A percentile compares a stretch with the other conserved stretches of the same genome.
Conservation (phyloP, 2,113 vertebrate genomes). For the Mobula birostris region DNA sequence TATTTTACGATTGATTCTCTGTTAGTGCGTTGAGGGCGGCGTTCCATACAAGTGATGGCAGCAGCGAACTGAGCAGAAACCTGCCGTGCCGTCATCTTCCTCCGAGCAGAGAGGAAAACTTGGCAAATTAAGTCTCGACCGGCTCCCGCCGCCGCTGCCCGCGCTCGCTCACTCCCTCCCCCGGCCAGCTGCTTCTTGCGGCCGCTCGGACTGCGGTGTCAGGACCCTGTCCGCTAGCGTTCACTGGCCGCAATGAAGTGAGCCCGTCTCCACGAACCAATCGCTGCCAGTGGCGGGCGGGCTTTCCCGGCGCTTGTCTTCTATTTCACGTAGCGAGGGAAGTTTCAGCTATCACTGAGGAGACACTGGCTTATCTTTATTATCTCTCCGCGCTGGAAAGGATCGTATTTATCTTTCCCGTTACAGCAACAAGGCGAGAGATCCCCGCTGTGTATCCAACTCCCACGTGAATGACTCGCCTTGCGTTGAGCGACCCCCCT, state of each 20-base stretch:
- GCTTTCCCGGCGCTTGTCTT: background rate
- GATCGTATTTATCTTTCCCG: background rate
- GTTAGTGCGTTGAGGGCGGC: background rate
- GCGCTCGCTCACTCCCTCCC: no score
- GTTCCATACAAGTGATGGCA: background rate
- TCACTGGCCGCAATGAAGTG: constrained; percentile 3
- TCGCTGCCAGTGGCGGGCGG: constrained; percentile 24
- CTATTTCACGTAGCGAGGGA: background rate
- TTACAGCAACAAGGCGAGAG: background rate
- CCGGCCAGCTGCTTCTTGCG: background rate
- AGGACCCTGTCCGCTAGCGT: background rate
- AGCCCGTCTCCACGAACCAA: background rate
- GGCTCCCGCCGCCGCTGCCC: no score
- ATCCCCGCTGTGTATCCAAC: background rate
- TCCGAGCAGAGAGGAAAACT: background rate
- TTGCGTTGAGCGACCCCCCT: background rate
- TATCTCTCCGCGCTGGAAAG: background rate
- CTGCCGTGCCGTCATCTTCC: background rate
- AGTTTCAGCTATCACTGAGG: background rate
- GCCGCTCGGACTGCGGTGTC: background rate
- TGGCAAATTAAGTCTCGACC: constrained; percentile 11
- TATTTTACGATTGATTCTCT: background rate
- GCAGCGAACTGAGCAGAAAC: background rate
- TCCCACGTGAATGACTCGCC: background rate
- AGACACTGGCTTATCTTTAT: background rate